These are phyloP conservation scores for Ptychoptera albimana DNA, from an alignment of 2,888 invertebrate genomes.

Conservation along the genomic window DNA sequence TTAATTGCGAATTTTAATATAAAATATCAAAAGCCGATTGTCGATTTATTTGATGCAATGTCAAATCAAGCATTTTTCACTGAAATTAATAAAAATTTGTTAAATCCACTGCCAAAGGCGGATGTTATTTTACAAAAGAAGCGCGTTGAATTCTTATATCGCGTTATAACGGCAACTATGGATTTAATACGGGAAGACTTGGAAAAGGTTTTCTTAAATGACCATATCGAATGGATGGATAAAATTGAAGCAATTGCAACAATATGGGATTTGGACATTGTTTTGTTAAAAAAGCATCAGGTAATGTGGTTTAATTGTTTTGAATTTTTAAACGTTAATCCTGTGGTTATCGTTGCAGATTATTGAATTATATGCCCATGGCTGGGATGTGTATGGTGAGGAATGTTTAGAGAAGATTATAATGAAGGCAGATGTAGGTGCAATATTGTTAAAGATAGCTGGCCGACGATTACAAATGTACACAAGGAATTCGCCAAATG, in stretches of 20 bases:
- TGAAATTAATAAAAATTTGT: conserved; percentile 32
- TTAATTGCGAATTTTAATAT: conserved; percentile 66
- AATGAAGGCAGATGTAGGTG: conserved; percentile 51
- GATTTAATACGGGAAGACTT: conserved; percentile 51
- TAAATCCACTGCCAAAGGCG: conserved; percentile 42
- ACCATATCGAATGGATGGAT: conserved; percentile 51
- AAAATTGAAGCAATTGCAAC: conserved; percentile 53
- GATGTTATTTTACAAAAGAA: conserved; percentile 51
- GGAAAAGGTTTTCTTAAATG: conserved; percentile 32
- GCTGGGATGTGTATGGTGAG: conserved; percentile 42
- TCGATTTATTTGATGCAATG: conserved; percentile 60
- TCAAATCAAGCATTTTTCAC: conserved; percentile 35
- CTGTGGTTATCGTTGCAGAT: conserved; percentile 26
- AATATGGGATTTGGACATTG: conserved; percentile 61
- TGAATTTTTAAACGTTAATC: neutral
- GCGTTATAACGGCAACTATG: conserved; percentile 55
- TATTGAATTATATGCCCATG: conserved; percentile 43
- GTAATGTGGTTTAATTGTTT: conserved; percentile 24
- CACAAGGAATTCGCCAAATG: conserved; percentile 39
- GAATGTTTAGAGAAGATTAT: conserved; percentile 48
- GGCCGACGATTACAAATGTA: conserved; percentile 60
- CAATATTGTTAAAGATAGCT: conserved; percentile 60
- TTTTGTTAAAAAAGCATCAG: conserved; percentile 61
- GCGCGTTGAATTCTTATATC: conserved; percentile 56
- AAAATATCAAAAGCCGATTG: conserved; percentile 54